Conservation (phyloP, 2,797 vertebrate species). For the Sebastes minor region DNA sequence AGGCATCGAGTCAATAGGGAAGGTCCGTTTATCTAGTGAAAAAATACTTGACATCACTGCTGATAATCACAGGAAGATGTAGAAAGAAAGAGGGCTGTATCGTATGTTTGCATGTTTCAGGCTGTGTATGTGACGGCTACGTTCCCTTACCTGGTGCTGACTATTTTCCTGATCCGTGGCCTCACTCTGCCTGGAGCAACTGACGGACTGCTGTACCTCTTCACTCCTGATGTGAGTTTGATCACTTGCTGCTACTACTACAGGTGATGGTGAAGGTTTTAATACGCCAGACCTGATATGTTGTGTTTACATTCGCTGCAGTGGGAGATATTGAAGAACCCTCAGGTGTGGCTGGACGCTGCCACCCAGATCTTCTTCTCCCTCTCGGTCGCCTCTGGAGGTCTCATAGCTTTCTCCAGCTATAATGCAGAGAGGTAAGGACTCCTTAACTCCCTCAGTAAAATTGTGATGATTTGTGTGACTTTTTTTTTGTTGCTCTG, state of each 20-base stretch:
- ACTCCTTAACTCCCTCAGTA: not conserved
- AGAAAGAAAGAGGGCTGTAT: not conserved
- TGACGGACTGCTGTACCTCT: slow-evolving; percentile 86
- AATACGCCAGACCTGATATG: not conserved
- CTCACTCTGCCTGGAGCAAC: slow-evolving; percentile 88
- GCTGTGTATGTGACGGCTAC: slow-evolving; percentile 90
- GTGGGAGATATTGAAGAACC: slow-evolving; percentile 82
- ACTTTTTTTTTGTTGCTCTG: not conserved
- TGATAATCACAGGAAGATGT: not conserved
- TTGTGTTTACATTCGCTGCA: slow-evolving; percentile 21
- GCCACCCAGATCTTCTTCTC: slow-evolving; percentile 96
- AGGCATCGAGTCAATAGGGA: slow-evolving; percentile 90
- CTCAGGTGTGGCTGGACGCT: slow-evolving; percentile 92
- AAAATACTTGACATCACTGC: not conserved
- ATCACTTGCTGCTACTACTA: not conserved
- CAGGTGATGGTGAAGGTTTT: not conserved
- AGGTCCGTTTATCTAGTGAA: slow-evolving; percentile 78
- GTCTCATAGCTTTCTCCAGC: slow-evolving; percentile 93
- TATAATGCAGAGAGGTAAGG: slow-evolving; percentile 87
- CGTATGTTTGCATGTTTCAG: slow-evolving; percentile 59
- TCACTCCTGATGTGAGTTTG: slow-evolving; percentile 89
- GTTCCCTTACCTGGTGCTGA: slow-evolving; percentile 91
- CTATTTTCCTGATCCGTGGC: slow-evolving; percentile 87
- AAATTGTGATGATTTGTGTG: not conserved
- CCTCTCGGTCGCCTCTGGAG: slow-evolving; percentile 90